Conservation (phyloP, 1,140 invertebrate species). For the Drosophila funebris region DNA sequence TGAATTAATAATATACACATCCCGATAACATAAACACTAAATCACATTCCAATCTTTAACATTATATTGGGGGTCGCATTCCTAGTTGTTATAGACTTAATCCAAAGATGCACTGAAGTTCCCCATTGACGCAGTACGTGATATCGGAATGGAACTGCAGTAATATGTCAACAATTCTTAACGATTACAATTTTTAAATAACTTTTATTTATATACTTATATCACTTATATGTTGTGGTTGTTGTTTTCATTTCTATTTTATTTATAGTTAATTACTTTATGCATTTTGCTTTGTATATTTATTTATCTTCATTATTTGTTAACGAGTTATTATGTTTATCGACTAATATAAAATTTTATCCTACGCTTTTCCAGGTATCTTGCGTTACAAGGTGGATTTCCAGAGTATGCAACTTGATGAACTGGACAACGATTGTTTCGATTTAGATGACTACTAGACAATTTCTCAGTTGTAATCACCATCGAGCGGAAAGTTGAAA, state of each 20-base stretch:
- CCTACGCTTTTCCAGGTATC: conserved; percentile 85
- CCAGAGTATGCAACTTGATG: conserved; percentile 96
- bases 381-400: conserved; percentile 99
- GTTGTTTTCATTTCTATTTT: conserved; percentile 3
- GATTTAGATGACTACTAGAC: conserved; percentile 97
- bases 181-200: neutral
- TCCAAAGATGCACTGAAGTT: neutral
- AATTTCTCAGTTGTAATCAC: conserved; percentile 58
- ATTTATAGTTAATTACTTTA: conserved; percentile 7
- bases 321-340: neutral
- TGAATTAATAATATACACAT: conserved; percentile 39
- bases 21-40: conserved; percentile 8
- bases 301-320: conserved; percentile 2
- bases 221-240: conserved; percentile 8
- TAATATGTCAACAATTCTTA: neutral
- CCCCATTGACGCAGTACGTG: neutral
- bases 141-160: neutral
- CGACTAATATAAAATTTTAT: too few relatives aligned
- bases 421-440: conserved; percentile 92
- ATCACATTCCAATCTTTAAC: neutral
- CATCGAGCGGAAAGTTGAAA: conserved; percentile 56
- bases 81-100: neutral
- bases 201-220: conserved; percentile 5
- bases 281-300: neutral
- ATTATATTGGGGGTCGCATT: neutral